Conservation (phyloP, 2,797 vertebrate species). For the Valencia hispanica region DNA sequence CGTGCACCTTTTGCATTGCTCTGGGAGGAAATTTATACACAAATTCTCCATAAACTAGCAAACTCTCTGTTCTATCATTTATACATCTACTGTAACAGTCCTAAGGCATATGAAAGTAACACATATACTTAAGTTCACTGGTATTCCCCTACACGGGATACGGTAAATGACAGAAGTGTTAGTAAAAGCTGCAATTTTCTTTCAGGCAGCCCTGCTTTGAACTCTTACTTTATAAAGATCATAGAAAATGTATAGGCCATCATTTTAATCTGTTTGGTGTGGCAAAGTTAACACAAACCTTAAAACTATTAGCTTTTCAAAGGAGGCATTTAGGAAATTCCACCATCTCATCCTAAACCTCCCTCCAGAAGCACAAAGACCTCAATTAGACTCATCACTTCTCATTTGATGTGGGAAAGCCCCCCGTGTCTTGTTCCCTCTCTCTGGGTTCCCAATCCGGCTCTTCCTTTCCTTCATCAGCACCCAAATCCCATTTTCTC, state of each 20-base stretch:
- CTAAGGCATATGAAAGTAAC: conserved; percentile 14
- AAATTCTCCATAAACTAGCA: conserved; percentile 10
- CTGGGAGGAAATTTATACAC: background rate
- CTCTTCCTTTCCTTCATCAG: conserved; percentile 62
- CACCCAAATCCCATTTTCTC: conserved; percentile 74
- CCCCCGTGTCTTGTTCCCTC: conserved; percentile 76
- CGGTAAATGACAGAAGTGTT: conserved; percentile 50
- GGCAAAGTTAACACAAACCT: conserved; percentile 81
- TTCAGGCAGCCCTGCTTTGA: conserved; percentile 65
- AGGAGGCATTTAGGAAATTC: conserved; percentile 84
- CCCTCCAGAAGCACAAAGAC: conserved; percentile 83
- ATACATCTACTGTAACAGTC: conserved; percentile 8
- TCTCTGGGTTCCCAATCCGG: conserved; percentile 61
- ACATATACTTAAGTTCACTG: conserved; percentile 10
- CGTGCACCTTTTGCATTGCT: background rate
- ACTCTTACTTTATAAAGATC: conserved; percentile 68
- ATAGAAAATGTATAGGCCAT: conserved; percentile 67
- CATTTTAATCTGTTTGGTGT: conserved; percentile 76
- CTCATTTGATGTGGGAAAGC: conserved; percentile 86
- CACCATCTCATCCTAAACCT: conserved; percentile 83
- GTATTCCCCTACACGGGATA: conserved; percentile 30
- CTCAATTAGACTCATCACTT: conserved; percentile 80
- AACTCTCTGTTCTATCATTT: conserved; percentile 4
- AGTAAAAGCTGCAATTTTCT: conserved; percentile 64
- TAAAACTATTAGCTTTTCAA: conserved; percentile 78